These are phyloP conservation scores for Dermolepida albohirtum DNA, from an alignment of 2,888 invertebrate species.

Conservation along the genomic window DNA sequence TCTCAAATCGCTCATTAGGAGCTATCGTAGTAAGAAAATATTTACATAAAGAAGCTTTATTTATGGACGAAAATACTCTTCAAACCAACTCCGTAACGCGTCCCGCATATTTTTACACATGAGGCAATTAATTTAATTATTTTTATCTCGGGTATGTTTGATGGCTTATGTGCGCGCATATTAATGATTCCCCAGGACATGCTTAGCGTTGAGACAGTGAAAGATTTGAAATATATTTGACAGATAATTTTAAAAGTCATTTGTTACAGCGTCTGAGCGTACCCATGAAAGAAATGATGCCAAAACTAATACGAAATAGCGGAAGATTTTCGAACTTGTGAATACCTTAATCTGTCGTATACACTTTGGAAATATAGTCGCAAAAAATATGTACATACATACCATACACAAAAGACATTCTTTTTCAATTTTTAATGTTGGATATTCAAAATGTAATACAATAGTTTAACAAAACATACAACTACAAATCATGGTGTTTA, in stretches of 20 bases:
- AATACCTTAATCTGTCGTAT: background rate
- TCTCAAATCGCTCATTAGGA: conserved; percentile 35
- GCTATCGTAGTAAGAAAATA: conserved; percentile 41
- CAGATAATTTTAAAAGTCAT: conserved; percentile 44
- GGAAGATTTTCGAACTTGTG: too few species aligned
- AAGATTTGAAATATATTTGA: conserved; percentile 43
- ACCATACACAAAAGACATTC: too few species aligned
- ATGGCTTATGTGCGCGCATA: conserved; percentile 39
- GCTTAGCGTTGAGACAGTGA: conserved; percentile 40
- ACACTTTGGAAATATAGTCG: background rate
- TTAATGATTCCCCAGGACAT: conserved; percentile 40
- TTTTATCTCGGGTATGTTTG: conserved; percentile 42
- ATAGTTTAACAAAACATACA: too few species aligned
- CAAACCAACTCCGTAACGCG: conserved; percentile 26
- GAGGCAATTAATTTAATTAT: conserved; percentile 45
- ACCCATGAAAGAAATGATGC: conserved; percentile 3
- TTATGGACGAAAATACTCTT: conserved; percentile 39
- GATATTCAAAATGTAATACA: too few species aligned
- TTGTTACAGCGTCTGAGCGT: conserved; percentile 29
- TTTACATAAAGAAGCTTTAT: conserved; percentile 37
- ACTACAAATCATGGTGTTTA: too few species aligned
- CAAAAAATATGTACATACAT: background rate
- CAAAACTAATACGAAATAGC: conserved; percentile 14
- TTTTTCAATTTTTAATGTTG: too few species aligned
- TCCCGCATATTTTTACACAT: conserved; percentile 44